These are phyloP conservation scores for Incurvaria masculella DNA, from an alignment of 2,888 invertebrate species.

Conservation along the genomic window DNA sequence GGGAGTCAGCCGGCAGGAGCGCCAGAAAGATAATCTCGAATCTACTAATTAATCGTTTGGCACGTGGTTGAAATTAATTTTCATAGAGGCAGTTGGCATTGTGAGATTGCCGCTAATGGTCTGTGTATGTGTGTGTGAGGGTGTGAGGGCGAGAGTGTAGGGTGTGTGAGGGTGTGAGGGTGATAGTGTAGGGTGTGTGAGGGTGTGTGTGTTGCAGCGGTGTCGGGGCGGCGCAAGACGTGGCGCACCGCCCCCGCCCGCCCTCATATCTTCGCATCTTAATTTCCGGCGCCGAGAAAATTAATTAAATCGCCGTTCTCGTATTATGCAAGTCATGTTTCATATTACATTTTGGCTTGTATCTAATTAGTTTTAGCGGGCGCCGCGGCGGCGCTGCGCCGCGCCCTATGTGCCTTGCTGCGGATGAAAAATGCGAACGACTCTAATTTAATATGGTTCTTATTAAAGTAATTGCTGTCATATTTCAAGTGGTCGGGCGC, in stretches of 20 bases:
- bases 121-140: too few relatives aligned
- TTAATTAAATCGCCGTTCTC: conserved; percentile 19
- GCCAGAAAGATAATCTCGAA: background rate
- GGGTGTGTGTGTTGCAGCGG: too few relatives aligned
- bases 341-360: conserved; percentile 19
- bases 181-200: too few relatives aligned
- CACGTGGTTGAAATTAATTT: too few relatives aligned
- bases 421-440: background rate
- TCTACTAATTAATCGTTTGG: background rate
- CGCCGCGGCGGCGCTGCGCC: conserved; percentile 1
- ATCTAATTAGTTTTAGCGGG: conserved; percentile 17
- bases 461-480: background rate
- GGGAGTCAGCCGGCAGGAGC: background rate
- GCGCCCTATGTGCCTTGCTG: conserved; percentile 4
- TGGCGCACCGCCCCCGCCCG: conserved; percentile 7
- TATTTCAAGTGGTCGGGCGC: background rate
- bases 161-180: too few relatives aligned
- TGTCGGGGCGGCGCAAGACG: background rate
- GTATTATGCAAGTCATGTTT: conserved; percentile 19
- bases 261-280: conserved; percentile 19
- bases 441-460: background rate
- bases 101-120: too few relatives aligned
- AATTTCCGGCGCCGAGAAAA: conserved; percentile 18
- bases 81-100: too few relatives aligned
- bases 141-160: too few relatives aligned